Evolutionary conservation across 1,140 invertebrate species (phyloP).

Genomic region (Tetramorium alpestre): DNA sequence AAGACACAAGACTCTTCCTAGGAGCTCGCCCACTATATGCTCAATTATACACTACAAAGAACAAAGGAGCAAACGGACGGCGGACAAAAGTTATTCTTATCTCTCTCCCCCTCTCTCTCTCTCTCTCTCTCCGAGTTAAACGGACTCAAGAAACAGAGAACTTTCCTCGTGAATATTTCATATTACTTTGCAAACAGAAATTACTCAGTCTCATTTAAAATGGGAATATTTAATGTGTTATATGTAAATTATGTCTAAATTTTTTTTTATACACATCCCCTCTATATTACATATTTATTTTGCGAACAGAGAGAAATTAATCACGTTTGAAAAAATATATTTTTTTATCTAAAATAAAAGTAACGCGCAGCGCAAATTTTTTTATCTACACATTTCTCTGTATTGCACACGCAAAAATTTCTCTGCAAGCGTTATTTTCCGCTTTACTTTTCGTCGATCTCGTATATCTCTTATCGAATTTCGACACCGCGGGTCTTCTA

Average conservation of each 20-base stretch:
- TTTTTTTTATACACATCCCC: neutral
- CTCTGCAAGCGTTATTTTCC: neutral
- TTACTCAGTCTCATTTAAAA: neutral
- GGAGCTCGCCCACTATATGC: neutral
- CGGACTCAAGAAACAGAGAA: neutral
- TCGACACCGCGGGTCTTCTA: neutral
- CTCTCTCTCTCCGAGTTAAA: neutral
- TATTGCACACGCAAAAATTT: neutral
- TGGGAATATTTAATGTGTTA: neutral
- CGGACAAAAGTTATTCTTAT: constrained; percentile 33
- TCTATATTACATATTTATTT: neutral
- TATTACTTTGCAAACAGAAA: neutral
- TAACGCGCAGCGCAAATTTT: neutral
- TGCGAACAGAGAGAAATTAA: neutral
- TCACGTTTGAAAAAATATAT: neutral
- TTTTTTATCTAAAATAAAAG: neutral
- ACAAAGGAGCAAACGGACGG: neutral
- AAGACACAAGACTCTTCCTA: neutral
- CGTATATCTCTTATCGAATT: neutral
- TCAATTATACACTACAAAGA: constrained; percentile 1
- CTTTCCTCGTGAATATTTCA: neutral
- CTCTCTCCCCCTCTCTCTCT: neutral
- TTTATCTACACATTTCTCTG: neutral
- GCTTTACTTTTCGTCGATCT: neutral
- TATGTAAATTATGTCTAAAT: neutral